phyloP scores from a whole-genome alignment of 1,140 invertebrate species.

The Scylla paramamosain region DNA sequence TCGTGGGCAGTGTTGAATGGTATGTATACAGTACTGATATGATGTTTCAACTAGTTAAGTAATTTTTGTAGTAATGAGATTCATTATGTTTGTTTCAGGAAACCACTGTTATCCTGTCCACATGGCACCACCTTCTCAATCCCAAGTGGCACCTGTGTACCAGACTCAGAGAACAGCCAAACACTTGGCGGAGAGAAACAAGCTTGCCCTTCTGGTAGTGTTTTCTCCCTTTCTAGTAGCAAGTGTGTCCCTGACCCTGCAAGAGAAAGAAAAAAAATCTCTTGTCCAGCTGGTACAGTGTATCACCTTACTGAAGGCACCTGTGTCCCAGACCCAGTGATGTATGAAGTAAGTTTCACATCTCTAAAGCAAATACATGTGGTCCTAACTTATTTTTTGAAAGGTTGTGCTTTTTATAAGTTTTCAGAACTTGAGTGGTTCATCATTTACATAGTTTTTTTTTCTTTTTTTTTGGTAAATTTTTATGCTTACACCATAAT shows the following conservation, averaged over 20 bases:
- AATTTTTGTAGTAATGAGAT: background rate
- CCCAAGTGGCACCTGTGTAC: background rate
- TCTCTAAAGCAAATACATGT: background rate
- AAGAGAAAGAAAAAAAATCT: background rate
- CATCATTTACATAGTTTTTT: no score
- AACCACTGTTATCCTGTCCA: background rate
- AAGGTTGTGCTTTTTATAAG: no score
- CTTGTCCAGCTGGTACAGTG: background rate
- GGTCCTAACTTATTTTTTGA: background rate
- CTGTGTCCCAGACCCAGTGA: background rate
- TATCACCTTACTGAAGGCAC: background rate
- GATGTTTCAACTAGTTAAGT: no score
- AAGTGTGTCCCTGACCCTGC: background rate
- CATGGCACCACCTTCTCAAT: slow-evolving; percentile 14
- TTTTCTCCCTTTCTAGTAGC: background rate
- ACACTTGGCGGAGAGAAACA: background rate
- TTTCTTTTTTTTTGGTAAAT: no score
- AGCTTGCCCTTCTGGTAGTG: background rate
- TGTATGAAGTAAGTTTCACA: background rate
- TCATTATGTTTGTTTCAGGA: background rate
- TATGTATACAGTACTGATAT: no score
- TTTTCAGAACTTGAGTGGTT: background rate
- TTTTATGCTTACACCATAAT: no score
- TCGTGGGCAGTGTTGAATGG: no score
- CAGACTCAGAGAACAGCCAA: background rate